phyloP scores from a whole-genome alignment of 2,888 invertebrate species.

The Scaptomyza parva region DNA sequence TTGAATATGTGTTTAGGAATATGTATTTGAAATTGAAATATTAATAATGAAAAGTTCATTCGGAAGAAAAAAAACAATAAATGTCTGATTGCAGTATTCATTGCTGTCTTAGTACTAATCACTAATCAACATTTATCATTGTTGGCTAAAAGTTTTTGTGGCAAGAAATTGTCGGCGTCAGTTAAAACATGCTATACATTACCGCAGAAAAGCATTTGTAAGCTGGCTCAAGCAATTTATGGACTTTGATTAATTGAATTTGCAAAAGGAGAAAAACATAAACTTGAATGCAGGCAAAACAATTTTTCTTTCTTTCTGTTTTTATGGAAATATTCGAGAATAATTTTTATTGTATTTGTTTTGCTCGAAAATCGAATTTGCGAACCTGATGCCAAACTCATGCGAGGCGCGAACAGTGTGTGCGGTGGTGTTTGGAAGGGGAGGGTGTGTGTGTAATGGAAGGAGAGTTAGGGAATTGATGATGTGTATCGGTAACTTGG shows the following conservation, averaged over 20 bases:
- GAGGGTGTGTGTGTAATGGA: slow-evolving; percentile 42
- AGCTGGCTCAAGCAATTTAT: neutral
- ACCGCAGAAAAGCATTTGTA: neutral
- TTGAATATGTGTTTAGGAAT: too few species aligned
- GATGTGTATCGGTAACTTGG: slow-evolving; percentile 46
- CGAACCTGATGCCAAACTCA: slow-evolving; percentile 28
- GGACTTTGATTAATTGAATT: slow-evolving; percentile 36
- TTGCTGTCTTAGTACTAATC: neutral
- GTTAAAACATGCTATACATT: neutral
- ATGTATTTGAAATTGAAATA: too few species aligned
- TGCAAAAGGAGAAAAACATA: neutral
- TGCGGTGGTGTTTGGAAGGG: slow-evolving; percentile 3
- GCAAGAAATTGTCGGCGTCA: neutral
- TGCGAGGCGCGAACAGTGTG: too few species aligned
- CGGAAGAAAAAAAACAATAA: too few species aligned
- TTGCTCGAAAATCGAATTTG: slow-evolving; percentile 41
- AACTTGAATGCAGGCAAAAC: neutral
- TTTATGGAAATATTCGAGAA: slow-evolving; percentile 17
- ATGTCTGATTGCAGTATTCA: neutral
- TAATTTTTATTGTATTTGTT: slow-evolving; percentile 38
- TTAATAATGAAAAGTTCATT: too few species aligned
- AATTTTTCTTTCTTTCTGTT: neutral
- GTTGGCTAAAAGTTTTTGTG: neutral
- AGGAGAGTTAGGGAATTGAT: slow-evolving; percentile 26
- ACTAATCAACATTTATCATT: neutral